Evolutionary conservation across 2,888 invertebrate species (phyloP), one percentile per base, ranked within the genome.

Genomic region (Amitus sp.): DNA sequence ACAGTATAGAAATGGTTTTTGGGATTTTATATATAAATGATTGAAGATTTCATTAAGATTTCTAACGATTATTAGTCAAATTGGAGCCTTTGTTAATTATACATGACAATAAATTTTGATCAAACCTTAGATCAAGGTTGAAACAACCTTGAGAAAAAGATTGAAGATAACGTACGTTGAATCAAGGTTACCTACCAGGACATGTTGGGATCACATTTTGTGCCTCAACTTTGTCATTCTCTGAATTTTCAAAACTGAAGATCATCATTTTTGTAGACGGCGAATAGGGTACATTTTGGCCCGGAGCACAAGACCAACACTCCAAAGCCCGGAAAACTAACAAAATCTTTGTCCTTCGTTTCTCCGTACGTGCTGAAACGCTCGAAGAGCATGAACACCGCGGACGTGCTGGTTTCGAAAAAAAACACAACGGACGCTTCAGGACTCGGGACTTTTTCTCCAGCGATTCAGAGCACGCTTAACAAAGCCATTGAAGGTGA

Each of bases 371-470:
- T 86, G n/a, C 80, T 93, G 62, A 93, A 94, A 83, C 86, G 94
- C 45, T 93, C 93, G 60, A 94, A 93, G 82, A 93, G 93, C 55
- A 82, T 94, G 70, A 92, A 91, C 7, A 89, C 92, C 0, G 89
- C 92, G 0, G 93, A 93, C 75, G 88, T 90, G 9, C 74, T 87
- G 39, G 84, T 85, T 2, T 81, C 89, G 27, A 90, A 90, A 23
- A 89, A 90, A 45, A 77, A 73, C 40, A 75, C 79, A 34, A 71
- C 79, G 2, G 91, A 91, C 65, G 88, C 90, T 1, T 89, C 91
- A 0, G 92, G 93, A 15, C 85, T 94, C 62, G 92, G 90, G 10
- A 88, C 86, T 74, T 93, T 94, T 79, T 86, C 90, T 20, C 83
- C 87, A 0, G 90, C 91, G 68, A 88, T 93, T 67, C 91, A 92